Evolutionary conservation across 2,888 invertebrate genomes (phyloP).

Genomic region (Drosophila mimetica): DNA sequence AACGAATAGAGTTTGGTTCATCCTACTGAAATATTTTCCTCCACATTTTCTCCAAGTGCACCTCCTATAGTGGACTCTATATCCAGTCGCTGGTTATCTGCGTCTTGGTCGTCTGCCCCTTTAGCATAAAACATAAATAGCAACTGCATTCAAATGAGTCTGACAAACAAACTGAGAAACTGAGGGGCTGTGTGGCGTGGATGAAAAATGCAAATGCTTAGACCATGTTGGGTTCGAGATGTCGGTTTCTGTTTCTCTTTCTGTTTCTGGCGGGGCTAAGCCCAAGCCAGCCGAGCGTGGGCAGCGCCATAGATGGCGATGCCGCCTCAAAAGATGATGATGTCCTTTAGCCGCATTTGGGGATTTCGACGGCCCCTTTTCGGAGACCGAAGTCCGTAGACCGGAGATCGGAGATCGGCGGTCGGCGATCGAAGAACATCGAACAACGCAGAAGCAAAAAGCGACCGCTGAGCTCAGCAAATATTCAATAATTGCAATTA

Average conservation of each 20-base stretch:
- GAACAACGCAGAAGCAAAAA: not conserved
- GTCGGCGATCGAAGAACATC: not conserved
- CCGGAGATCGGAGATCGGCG: not conserved
- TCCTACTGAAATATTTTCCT: not conserved
- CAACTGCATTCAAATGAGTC: conserved; percentile 80
- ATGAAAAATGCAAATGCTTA: conserved; percentile 49
- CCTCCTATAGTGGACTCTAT: not conserved
- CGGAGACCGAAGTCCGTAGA: not conserved
- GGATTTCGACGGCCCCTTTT: conserved; percentile 45
- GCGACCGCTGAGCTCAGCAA: conserved; percentile 42
- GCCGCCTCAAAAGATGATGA: conserved; percentile 34
- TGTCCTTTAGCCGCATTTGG: conserved; percentile 44
- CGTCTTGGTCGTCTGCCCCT: conserved; percentile 48
- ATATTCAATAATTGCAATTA: conserved; percentile 75
- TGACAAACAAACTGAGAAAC: conserved; percentile 70
- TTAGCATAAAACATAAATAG: conserved; percentile 80
- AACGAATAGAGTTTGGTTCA: no score
- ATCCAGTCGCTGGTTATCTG: conserved; percentile 23
- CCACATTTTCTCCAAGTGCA: not conserved
- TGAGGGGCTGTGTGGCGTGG: conserved; percentile 8
- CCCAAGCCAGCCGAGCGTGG: conserved; percentile 21
- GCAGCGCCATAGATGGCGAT: conserved; percentile 38
- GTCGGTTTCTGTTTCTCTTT: conserved; percentile 24
- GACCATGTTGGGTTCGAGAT: conserved; percentile 34
- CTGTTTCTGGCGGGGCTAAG: conserved; percentile 1